A percentile compares a stretch with the other conserved stretches of the same genome.
Evolutionary conservation across 2,113 vertebrate species (phyloP).

Genomic region (Phycodurus eques): DNA sequence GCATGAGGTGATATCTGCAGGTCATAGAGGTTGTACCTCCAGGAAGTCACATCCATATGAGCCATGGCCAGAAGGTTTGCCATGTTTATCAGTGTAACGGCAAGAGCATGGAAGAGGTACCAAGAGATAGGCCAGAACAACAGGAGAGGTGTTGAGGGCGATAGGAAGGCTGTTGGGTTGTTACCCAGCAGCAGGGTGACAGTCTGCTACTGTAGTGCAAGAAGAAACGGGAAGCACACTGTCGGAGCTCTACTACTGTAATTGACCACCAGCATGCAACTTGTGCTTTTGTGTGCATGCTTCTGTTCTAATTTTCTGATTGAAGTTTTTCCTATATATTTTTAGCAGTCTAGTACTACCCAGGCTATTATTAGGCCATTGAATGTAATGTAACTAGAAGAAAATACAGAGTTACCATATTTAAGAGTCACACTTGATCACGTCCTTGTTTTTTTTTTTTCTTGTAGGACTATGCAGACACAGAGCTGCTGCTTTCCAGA

Average conservation of each 20-base stretch:
- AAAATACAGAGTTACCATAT: background rate
- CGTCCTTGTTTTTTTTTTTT: background rate
- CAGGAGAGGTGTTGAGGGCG: too few relatives aligned
- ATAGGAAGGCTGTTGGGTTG: too few relatives aligned
- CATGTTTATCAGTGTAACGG: background rate
- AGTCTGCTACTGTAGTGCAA: too few relatives aligned
- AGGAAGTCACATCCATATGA: background rate
- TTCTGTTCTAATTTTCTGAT: background rate
- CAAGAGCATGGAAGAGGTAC: too few relatives aligned
- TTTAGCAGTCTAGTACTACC: background rate
- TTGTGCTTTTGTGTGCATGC: too few relatives aligned
- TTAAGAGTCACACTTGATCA: background rate
- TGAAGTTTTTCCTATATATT: too few relatives aligned
- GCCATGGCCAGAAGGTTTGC: background rate
- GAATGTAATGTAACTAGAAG: background rate
- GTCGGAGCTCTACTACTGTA: too few relatives aligned
- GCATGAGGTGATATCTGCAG: background rate
- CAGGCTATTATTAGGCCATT: too few relatives aligned
- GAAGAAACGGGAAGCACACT: too few relatives aligned
- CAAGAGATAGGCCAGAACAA: too few relatives aligned
- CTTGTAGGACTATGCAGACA: conserved; percentile 88
- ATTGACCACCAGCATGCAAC: too few relatives aligned
- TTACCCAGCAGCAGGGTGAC: too few relatives aligned
- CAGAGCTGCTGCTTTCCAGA: conserved; percentile 88
- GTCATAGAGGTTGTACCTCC: background rate